Evolutionary conservation across 2,888 invertebrate species (phyloP).

Genomic region (Pristionchus arcanus): DNA sequence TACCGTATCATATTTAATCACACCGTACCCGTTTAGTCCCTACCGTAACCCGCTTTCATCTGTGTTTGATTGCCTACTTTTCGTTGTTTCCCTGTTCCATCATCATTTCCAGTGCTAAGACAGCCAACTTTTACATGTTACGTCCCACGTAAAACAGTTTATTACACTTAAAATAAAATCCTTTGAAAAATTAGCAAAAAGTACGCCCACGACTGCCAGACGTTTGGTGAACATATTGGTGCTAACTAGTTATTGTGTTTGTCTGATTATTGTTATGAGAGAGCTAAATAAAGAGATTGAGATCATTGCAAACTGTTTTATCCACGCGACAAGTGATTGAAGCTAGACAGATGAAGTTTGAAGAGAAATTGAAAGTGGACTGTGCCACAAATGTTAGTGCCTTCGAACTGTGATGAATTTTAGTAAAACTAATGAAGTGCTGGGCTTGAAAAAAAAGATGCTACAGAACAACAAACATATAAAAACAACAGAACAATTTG

Average conservation of each 20-base stretch:
- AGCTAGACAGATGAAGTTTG: too few species aligned
- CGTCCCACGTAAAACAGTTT: constrained; percentile 25
- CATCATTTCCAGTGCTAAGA: constrained; percentile 14
- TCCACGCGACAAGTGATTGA: too few species aligned
- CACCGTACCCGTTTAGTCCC: background rate
- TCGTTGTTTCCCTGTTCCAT: background rate
- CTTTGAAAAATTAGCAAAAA: background rate
- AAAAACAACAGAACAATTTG: too few species aligned
- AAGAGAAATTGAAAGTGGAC: too few species aligned
- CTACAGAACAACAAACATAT: too few species aligned
- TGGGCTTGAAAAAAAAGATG: too few species aligned
- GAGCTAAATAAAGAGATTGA: background rate
- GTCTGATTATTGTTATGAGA: constrained; percentile 43
- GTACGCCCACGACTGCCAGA: constrained; percentile 7
- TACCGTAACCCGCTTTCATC: constrained; percentile 23
- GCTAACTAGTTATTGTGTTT: constrained; percentile 24
- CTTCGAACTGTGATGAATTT: too few species aligned
- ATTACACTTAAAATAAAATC: background rate
- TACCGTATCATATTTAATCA: background rate
- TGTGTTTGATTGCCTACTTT: background rate
- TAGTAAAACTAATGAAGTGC: too few species aligned
- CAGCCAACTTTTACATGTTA: background rate
- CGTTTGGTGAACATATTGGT: constrained; percentile 35
- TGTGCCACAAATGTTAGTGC: too few species aligned
- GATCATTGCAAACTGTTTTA: background rate